Evolutionary conservation across 2,113 vertebrate species (phyloP), one percentile per base, ranked within the genome.

Genomic region (Sander lucioperca): DNA sequence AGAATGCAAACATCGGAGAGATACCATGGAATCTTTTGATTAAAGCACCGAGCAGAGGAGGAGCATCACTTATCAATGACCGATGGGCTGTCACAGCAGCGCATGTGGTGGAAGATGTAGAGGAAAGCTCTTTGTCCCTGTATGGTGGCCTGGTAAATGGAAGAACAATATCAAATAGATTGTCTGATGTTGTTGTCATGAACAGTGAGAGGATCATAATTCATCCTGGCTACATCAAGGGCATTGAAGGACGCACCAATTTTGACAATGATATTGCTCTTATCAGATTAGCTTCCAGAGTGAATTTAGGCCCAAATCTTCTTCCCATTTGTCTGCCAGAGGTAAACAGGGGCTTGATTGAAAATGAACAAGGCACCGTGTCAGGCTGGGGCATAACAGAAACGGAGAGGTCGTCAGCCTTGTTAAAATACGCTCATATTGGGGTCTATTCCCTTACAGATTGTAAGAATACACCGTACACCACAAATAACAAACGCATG

Each of bases 61-160:
- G 96, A 0, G 98, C 97, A 0, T 95, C 96, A 0, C 93, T 99
- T 48, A 96, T 99, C 76, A 94, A 92, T 0, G 97, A 99, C 71
- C 96, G 89, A 15, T 99, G 98, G 98, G 96, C 98, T 63, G 88
- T 99, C 62, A 99, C 98, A 0, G 97, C 97, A 0, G 98, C 97
- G 50, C 97, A 98, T 54, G 96, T 96, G 12, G 87, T 98, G 30
- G 64, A 92, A 1, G 79, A 70, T 14, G 47, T 84, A n/a, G 19
- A 36, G 0, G 0, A 43, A 0, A 43, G 2, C 0, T 0, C n/a
- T n/a, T 0, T 81, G 6, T 0, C 0, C 0, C 1, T 90, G 36
- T 86, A 4, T 1, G 80, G 75, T 10, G 83, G 96, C 93, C 80
- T 94, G 91, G 0, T 96, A 90, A 18, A 86, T 0, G 83, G 57